Conservation (phyloP, 2,113 vertebrate species). For the Brevimyrus niger region DNA sequence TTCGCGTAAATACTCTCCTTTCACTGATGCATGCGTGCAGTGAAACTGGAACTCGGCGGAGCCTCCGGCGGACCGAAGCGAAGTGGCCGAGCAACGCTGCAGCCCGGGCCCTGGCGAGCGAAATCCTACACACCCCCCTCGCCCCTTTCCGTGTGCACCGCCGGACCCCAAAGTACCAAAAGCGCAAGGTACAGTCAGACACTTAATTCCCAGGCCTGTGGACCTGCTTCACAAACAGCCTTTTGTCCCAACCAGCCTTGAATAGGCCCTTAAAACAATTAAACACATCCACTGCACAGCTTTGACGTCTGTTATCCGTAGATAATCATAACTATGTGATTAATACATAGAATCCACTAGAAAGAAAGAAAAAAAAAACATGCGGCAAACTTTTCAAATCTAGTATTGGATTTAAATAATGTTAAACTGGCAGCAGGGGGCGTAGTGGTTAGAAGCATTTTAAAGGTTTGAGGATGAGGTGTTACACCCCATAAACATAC, state of each 20-base stretch:
- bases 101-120: neutral
- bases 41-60: constrained; percentile 8
- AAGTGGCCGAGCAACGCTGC: constrained; percentile 1
- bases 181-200: neutral
- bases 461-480: neutral
- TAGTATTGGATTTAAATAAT: neutral
- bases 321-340: neutral
- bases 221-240: neutral
- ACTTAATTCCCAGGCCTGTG: neutral
- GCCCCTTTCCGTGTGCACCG: neutral
- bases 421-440: neutral
- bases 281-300: neutral
- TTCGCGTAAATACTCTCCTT: constrained; percentile 14
- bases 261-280: neutral
- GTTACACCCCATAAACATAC: neutral
- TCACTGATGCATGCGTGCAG: neutral
- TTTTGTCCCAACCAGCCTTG: neutral
- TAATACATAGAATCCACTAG: neutral
- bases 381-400: neutral
- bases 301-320: neutral
- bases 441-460: neutral
- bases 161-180: neutral
- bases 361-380: neutral
- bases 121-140: neutral
- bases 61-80: neutral